These are phyloP conservation scores for Triplophysa dalaica DNA, from an alignment of 2,113 vertebrate species.

Conservation along the genomic window DNA sequence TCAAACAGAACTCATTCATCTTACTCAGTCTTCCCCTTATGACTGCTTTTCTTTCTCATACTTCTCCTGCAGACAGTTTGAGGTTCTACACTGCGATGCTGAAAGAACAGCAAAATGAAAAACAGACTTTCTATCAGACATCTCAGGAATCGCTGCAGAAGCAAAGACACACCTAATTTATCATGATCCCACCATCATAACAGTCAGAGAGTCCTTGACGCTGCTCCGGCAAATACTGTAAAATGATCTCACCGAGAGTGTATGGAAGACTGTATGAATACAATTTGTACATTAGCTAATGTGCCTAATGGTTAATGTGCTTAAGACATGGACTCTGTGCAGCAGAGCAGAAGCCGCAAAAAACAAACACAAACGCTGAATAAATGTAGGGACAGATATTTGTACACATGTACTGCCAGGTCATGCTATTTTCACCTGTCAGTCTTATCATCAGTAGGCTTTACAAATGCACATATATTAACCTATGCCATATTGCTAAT, in stretches of 20 bases:
- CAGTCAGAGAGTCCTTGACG: slow-evolving; percentile 23
- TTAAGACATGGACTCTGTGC: slow-evolving; percentile 10
- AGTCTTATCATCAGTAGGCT: slow-evolving; percentile 1
- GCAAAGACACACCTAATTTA: slow-evolving; percentile 40
- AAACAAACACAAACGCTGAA: slow-evolving; percentile 20
- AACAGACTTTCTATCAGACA: slow-evolving; percentile 39
- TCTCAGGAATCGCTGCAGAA: slow-evolving; percentile 31
- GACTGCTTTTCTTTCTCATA: slow-evolving; percentile 8
- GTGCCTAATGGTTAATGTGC: not conserved
- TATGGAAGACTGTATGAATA: slow-evolving; percentile 13
- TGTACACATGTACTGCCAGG: not conserved
- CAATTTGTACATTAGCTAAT: not conserved
- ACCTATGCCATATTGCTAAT: not conserved
- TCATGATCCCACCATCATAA: slow-evolving; percentile 34
- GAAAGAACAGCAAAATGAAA: slow-evolving; percentile 38
- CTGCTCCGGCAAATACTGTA: slow-evolving; percentile 18
- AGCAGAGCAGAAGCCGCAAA: not conserved
- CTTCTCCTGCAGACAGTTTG: slow-evolving; percentile 18
- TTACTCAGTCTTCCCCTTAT: slow-evolving; percentile 28
- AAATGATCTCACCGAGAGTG: slow-evolving; percentile 2
- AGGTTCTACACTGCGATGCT: slow-evolving; percentile 22
- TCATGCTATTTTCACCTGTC: not conserved
- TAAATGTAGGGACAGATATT: not conserved
- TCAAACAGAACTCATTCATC: slow-evolving; percentile 35
- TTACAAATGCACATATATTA: not conserved